Evolutionary conservation across 2,888 invertebrate species (phyloP), one percentile per base, ranked within the genome.

Genomic region (Dicycla oo): DNA sequence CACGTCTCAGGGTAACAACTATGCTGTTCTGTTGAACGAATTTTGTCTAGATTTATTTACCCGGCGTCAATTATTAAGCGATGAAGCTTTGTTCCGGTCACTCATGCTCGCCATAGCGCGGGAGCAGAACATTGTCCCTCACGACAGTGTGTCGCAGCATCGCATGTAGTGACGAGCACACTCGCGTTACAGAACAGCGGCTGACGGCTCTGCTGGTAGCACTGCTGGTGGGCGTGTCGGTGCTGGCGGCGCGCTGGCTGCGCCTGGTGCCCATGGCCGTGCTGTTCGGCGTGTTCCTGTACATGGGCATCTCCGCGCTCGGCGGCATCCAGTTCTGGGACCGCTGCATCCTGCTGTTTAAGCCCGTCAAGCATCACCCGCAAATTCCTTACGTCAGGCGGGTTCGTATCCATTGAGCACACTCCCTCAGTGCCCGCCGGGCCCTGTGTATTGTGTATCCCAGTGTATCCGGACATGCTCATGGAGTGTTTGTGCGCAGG

Each of bases 281-380:
- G 67, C 97, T 99, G 34, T 99, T 99, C 91, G 99, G 99, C 34
- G 98, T 99, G 43, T 99, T 99, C 95, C 97, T 99, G 26, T 99
- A 99, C 95, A 98, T 99, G 98, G 99, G 99, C 69, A 97, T 99
- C 80, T 98, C 99, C 0, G 99, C 99, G 8, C 98, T 99, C 86
- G 98, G 98, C 87, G 99, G 99, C 75, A 99, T 99, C 34, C 99
- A 99, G 94, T 97, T 99, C 91, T 98, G 99, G 93, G 98, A 99
- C 88, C 97, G 99, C 73, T 96, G 98, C 83, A 97, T 98, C 86
- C 96, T 99, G 62, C 97, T 99, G 84, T 97, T 99, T 90, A 98
- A 99, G 97, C 99, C 99, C 0, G 98, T 98, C 13, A 99, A 99
- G 93, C 99, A 99, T 94, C 99, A 99, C 94, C 99, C 99, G 6